Evolutionary conservation across 2,888 invertebrate genomes (phyloP).

Genomic region (Plutella xylostella): DNA sequence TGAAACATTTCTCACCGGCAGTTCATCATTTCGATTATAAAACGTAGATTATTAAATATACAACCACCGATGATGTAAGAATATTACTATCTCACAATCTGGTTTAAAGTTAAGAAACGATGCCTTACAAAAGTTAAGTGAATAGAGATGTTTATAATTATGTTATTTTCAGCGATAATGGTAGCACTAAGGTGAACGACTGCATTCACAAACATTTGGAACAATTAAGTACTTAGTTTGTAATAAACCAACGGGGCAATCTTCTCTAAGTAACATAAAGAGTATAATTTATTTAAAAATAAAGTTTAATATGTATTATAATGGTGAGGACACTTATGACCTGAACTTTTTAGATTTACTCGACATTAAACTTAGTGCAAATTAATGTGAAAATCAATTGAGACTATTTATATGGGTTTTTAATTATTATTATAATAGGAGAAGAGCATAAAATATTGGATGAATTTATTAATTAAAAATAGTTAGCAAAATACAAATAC

Average conservation of each 20-base stretch:
- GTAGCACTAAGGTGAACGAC: constrained; percentile 46
- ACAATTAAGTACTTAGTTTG: constrained; percentile 68
- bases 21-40: constrained; percentile 31
- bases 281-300: constrained; percentile 66
- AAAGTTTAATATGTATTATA: constrained; percentile 64
- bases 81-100: constrained; percentile 47
- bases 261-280: constrained; percentile 65
- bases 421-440: constrained; percentile 68
- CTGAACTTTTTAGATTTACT: constrained; percentile 68
- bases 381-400: constrained; percentile 68
- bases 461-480: constrained; percentile 71
- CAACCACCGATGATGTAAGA: constrained; percentile 57
- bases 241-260: constrained; percentile 64
- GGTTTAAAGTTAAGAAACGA: constrained; percentile 63
- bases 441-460: constrained; percentile 66
- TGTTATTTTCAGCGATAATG: constrained; percentile 64
- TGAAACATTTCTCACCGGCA: not conserved
- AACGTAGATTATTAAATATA: constrained; percentile 44
- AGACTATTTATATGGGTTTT: constrained; percentile 69
- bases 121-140: constrained; percentile 65
- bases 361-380: constrained; percentile 69
- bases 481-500: constrained; percentile 70
- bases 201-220: constrained; percentile 53
- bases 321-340: constrained; percentile 12
- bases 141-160: constrained; percentile 64